Evolutionary conservation across 2,888 invertebrate species (phyloP).

Genomic region (Xiphydria camelus): DNA sequence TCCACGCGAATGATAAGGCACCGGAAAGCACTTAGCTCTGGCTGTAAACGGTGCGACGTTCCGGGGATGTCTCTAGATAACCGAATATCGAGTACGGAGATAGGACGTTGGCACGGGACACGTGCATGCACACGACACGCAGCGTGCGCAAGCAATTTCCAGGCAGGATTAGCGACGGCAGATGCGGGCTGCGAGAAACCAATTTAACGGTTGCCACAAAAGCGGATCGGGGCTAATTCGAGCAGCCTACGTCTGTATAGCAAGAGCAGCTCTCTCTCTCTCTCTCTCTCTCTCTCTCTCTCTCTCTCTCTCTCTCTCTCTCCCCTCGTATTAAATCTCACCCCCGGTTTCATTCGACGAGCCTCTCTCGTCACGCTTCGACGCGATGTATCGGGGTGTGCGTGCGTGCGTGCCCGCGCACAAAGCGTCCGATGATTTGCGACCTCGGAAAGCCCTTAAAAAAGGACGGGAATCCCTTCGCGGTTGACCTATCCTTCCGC

Average conservation of each 20-base stretch:
- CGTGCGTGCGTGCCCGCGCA: too few species aligned
- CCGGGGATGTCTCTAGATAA: too few species aligned
- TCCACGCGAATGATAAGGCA: too few species aligned
- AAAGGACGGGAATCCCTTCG: constrained; percentile 25
- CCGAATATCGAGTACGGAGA: too few species aligned
- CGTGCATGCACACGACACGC: neutral
- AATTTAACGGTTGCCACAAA: constrained; percentile 43
- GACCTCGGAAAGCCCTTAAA: constrained; percentile 13
- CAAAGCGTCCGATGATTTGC: constrained; percentile 1
- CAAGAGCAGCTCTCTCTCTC: constrained; percentile 4
- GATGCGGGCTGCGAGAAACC: constrained; percentile 36
- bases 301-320: constrained; percentile 6
- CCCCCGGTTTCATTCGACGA: constrained; percentile 34
- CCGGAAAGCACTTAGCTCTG: too few species aligned
- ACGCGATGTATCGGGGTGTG: neutral
- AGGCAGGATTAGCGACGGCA: constrained; percentile 26
- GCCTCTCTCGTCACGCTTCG: constrained; percentile 20
- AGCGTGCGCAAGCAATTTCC: neutral
- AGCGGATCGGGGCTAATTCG: constrained; percentile 30
- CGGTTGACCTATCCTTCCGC: constrained; percentile 28
- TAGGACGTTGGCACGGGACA: neutral
- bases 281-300: constrained; percentile 11
- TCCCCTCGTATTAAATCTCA: constrained; percentile 31
- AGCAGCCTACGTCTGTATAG: constrained; percentile 6
- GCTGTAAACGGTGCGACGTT: too few species aligned